A percentile compares a stretch with the other conserved stretches of the same genome.
Conservation (phyloP, 2,113 vertebrate species). For the Laticauda laticaudata region DNA sequence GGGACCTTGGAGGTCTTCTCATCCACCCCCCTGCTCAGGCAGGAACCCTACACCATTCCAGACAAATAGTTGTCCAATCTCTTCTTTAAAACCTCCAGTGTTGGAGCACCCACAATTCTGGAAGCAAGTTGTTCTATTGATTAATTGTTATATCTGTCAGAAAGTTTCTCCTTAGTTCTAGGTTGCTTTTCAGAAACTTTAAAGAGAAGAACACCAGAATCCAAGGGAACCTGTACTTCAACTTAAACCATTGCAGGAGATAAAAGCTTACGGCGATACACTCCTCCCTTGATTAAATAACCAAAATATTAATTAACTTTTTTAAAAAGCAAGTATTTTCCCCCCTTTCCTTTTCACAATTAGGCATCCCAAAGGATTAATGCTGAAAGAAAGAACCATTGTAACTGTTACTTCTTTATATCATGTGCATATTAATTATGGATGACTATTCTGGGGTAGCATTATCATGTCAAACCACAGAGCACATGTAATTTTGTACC, state of each 20-base stretch:
- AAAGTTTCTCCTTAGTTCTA: background rate
- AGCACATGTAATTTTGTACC: background rate
- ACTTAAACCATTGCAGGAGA: background rate
- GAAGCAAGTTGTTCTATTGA: background rate
- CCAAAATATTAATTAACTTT: constrained; percentile 30
- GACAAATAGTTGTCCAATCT: too few species aligned
- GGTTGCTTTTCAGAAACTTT: background rate
- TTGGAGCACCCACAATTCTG: background rate
- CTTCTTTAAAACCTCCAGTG: too few species aligned
- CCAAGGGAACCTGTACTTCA: too few species aligned
- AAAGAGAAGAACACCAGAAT: background rate
- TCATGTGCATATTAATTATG: constrained; percentile 28
- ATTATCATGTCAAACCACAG: constrained; percentile 29
- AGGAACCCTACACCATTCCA: too few species aligned
- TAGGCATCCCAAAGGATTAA: constrained; percentile 19
- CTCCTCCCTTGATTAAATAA: constrained; percentile 6
- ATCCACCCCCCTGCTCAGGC: too few species aligned
- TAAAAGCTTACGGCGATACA: constrained; percentile 8
- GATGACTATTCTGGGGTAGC: constrained; percentile 14
- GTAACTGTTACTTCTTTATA: constrained; percentile 6
- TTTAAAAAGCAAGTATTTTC: background rate
- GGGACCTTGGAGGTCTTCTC: too few species aligned
- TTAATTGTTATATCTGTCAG: background rate
- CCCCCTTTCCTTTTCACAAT: background rate
- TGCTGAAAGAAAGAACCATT: constrained; percentile 22